Evolutionary conservation across 2,113 vertebrate genomes (phyloP).

Genomic region (Pangasianodon hypophthalmus): DNA sequence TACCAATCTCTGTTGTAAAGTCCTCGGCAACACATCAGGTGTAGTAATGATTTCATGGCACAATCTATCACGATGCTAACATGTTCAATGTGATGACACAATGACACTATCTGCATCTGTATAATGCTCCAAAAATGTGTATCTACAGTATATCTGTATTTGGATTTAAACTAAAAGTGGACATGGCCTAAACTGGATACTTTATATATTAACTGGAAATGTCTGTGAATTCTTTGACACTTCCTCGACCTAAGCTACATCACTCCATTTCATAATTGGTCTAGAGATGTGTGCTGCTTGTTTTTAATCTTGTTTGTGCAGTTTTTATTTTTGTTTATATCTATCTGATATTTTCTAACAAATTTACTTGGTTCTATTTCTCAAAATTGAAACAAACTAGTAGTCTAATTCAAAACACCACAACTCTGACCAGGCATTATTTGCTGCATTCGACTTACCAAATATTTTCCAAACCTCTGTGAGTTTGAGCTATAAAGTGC

Average conservation of each 20-base stretch:
- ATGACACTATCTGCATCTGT: neutral
- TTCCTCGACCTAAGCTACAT: neutral
- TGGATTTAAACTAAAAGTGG: neutral
- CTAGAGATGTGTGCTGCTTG: no score
- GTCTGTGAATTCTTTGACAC: no score
- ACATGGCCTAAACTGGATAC: neutral
- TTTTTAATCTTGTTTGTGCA: no score
- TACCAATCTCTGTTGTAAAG: conserved; percentile 2
- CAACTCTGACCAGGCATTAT: no score
- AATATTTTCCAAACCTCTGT: neutral
- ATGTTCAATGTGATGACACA: neutral
- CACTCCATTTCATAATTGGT: neutral
- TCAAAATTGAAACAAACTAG: no score
- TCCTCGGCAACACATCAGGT: neutral
- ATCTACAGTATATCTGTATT: neutral
- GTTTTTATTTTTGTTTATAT: no score
- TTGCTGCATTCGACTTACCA: neutral
- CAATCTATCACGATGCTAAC: conserved; percentile 15
- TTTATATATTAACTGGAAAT: no score
- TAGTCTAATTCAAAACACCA: no score
- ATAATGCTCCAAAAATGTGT: neutral
- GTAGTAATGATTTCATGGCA: conserved; percentile 2
- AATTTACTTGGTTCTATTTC: no score
- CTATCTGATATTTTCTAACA: no score
- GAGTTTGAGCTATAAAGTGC: neutral